Evolutionary conservation across 2,797 vertebrate species (phyloP).

Genomic region (Urocyon cinereoargenteus): DNA sequence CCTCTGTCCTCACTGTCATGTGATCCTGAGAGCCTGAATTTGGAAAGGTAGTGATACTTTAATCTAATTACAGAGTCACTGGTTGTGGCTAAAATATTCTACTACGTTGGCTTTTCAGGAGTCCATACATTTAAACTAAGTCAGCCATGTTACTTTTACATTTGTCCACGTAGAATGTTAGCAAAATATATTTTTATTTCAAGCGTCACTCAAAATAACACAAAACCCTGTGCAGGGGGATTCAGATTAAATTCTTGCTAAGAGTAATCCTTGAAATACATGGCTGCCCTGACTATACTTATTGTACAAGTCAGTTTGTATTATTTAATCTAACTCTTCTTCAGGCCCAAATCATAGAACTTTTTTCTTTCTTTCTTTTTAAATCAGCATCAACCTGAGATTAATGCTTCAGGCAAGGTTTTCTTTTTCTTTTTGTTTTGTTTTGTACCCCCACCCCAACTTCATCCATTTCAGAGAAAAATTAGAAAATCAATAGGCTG

Average conservation of each 20-base stretch:
- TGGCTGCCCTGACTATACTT: not conserved
- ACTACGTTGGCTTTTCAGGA: not conserved
- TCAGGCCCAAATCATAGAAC: not conserved
- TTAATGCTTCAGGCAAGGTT: not conserved
- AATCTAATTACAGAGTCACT: not conserved
- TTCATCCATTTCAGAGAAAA: not conserved
- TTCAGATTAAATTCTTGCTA: not conserved
- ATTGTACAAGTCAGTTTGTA: not conserved
- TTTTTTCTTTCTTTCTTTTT: not conserved
- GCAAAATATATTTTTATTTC: not conserved
- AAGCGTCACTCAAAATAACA: not conserved
- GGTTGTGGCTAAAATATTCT: too few relatives aligned
- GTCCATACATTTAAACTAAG: not conserved
- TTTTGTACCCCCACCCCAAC: not conserved
- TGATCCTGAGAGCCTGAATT: accelerated
- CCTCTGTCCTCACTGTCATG: not conserved
- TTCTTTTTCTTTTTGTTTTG: not conserved
- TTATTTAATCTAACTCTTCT: not conserved
- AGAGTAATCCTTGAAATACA: not conserved
- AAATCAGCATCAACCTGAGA: not conserved
- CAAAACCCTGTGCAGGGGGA: too few relatives aligned
- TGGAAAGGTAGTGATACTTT: not conserved
- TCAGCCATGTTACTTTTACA: not conserved
- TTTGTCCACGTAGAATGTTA: not conserved
- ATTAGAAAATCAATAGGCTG: not conserved